phyloP scores from a whole-genome alignment of 1,140 invertebrate species.

The Drosophila micromelanica region DNA sequence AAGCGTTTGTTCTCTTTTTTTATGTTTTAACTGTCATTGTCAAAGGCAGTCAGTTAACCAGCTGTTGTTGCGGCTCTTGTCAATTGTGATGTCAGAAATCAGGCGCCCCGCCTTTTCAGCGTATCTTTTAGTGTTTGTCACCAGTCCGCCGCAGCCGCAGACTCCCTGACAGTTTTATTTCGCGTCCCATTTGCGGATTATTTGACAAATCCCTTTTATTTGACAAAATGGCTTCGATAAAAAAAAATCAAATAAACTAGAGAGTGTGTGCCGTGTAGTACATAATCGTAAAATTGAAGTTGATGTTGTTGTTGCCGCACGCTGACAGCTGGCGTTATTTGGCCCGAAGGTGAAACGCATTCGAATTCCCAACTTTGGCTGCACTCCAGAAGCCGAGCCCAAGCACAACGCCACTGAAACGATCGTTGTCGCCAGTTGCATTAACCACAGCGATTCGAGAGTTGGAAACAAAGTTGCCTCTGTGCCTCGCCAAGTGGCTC shows the following conservation, averaged over 20 bases:
- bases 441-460: slow-evolving; percentile 23
- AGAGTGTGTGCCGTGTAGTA: slow-evolving; percentile 10
- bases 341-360: slow-evolving; percentile 19
- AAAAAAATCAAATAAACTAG: slow-evolving; percentile 47
- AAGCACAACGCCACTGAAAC: not conserved
- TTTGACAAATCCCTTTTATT: slow-evolving; percentile 70
- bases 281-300: slow-evolving; percentile 69
- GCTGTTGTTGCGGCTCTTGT: slow-evolving; percentile 65
- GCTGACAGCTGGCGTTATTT: slow-evolving; percentile 65
- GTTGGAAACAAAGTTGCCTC: slow-evolving; percentile 65
- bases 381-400: slow-evolving; percentile 27
- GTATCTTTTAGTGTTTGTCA: slow-evolving; percentile 38
- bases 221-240: slow-evolving; percentile 79
- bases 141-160: slow-evolving; percentile 47
- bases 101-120: slow-evolving; percentile 49
- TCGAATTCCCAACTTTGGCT: slow-evolving; percentile 12
- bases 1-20: slow-evolving; percentile 44
- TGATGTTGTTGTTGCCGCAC: slow-evolving; percentile 69
- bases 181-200: slow-evolving; percentile 72
- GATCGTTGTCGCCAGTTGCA: slow-evolving; percentile 11
- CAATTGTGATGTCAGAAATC: slow-evolving; percentile 79
- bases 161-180: slow-evolving; percentile 29
- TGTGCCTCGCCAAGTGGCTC: slow-evolving; percentile 47
- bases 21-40: slow-evolving; percentile 16
- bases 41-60: slow-evolving; percentile 55